Evolutionary conservation across 2,888 invertebrate species (phyloP).

Genomic region (Abrostola triplasia): DNA sequence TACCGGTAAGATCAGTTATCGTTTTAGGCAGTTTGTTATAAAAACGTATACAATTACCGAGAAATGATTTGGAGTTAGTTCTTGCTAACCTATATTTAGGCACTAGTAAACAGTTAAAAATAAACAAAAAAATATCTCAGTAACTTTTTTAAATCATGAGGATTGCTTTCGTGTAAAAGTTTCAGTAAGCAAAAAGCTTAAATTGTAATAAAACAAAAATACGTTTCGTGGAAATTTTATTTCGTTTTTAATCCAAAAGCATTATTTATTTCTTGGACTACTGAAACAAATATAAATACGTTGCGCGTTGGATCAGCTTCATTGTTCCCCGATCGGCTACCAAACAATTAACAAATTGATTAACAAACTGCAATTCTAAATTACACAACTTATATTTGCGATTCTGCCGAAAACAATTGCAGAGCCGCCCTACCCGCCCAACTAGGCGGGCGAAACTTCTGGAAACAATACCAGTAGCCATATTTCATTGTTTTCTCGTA

Average conservation of each 20-base stretch:
- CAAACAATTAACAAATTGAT: slow-evolving; percentile 49
- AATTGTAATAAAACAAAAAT: too few species aligned
- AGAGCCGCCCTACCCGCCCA: slow-evolving; percentile 63
- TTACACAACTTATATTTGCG: slow-evolving; percentile 48
- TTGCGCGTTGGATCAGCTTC: neutral
- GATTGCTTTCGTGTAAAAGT: too few species aligned
- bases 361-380: slow-evolving; percentile 56
- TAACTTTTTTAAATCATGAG: too few species aligned
- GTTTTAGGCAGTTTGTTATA: too few species aligned
- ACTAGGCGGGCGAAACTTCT: slow-evolving; percentile 62
- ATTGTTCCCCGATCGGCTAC: slow-evolving; percentile 25
- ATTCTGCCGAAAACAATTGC: slow-evolving; percentile 58
- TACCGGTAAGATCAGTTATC: too few species aligned
- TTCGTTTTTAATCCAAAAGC: neutral
- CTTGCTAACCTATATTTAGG: too few species aligned
- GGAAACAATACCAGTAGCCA: slow-evolving; percentile 72
- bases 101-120: too few species aligned
- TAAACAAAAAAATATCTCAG: too few species aligned
- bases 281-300: slow-evolving; percentile 6
- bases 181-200: too few species aligned
- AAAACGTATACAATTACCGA: too few species aligned
- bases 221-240: too few species aligned
- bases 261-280: neutral
- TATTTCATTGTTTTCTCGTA: slow-evolving; percentile 72
- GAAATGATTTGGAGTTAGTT: too few species aligned